Base-by-base conservation (phyloP, 2,888 invertebrate species). In the Hyppa rectilinea region DNA sequence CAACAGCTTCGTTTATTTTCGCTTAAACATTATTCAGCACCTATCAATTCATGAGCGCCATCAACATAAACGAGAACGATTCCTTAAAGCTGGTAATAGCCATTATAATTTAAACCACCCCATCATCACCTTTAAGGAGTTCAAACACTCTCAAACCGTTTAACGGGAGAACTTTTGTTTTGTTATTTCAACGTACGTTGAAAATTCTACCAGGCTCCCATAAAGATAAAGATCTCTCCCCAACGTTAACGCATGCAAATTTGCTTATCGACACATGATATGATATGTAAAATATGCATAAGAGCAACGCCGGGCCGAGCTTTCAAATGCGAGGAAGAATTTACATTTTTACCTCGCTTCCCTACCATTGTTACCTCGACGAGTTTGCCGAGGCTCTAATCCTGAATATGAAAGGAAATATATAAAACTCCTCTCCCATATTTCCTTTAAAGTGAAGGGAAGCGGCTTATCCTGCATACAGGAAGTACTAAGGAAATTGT, bases 281-380 rank as follows among this genome's bases (percentile, higher is more conserved):
- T 87, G 85, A 75, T 85, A 88, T 85, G 87, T 87, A 88, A 89
- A 90, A 89, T 88, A 89, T 88, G 86, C 88, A 87, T 88, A 88
- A 87, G 81, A 83, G 74, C 73, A 78, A 58, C 71, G 74, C 52
- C 70, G 65, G 65, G 63, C 78, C 70, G 68, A 67, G 84, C 81
- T 87, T 84, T 85, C 73, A 85, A 85, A 87, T 86, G 80, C 75
- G 81, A 79, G 80, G 68, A 81, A 85, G 84, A 87, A 90, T 91
- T 91, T 91, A 75, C 89, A 91, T 90, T 90, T 90, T 91, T 89
- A 85, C 82, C 56, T 78, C 70, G 36, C 61, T 34, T n/a, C 69
- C 85, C 59, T 73, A 79, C 75, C 74, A 78, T 81, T 84, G 81
- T 83, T 65, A 31, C 62, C 65, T 49, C 40, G 23, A 14, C 47